Conservation (phyloP, 2,113 vertebrate genomes). For the Dipodomys merriami region DNA sequence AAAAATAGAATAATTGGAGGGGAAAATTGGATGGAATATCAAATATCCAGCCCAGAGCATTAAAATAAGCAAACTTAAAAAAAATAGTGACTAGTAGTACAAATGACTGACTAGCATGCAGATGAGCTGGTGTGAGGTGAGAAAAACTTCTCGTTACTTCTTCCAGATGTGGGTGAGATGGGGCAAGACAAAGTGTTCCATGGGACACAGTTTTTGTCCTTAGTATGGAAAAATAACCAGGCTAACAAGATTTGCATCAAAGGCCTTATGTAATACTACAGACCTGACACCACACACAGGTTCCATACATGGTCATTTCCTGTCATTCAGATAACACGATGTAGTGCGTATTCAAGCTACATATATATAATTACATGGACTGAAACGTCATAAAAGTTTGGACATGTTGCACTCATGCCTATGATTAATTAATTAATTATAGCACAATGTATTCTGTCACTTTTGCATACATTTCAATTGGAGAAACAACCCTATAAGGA, state of each 20-base stretch:
- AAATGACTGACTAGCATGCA: neutral
- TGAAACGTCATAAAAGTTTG: neutral
- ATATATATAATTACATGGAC: neutral
- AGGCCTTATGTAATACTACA: neutral
- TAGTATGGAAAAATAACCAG: neutral
- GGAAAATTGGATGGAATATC: neutral
- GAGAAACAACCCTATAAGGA: neutral
- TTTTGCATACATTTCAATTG: neutral
- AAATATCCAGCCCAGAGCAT: neutral
- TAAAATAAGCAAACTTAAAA: neutral
- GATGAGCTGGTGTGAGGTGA: neutral
- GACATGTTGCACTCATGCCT: neutral
- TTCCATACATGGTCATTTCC: neutral
- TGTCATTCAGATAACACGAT: too few relatives aligned
- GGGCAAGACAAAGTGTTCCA: neutral
- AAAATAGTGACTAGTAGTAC: too few relatives aligned
- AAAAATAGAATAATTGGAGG: conserved; percentile 65
- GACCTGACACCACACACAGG: neutral
- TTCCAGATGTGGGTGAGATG: neutral
- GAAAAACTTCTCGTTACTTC: neutral
- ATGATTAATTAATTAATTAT: neutral
- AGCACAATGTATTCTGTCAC: neutral
- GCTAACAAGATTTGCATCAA: neutral
- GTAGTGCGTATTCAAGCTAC: neutral
- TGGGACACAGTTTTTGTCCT: neutral